Conservation (phyloP, 1,140 invertebrate species). For the Macrobrachium rosenbergii region DNA sequence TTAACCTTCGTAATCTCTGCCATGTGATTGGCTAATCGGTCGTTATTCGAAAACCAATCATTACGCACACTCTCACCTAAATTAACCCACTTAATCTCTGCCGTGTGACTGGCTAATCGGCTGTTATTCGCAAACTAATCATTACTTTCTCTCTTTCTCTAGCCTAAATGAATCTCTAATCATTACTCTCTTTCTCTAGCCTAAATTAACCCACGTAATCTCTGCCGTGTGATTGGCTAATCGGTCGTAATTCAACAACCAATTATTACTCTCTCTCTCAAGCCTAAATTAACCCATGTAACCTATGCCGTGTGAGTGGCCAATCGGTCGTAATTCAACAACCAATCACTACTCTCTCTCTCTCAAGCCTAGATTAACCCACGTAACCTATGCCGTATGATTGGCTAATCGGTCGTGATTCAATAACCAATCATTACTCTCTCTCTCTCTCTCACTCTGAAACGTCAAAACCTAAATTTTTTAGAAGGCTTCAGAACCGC, state of each 20-base stretch:
- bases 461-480: too few species aligned
- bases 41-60: too few species aligned
- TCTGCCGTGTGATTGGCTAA: background rate
- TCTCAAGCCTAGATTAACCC: background rate
- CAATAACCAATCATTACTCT: too few species aligned
- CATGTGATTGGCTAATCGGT: too few species aligned
- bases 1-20: too few species aligned
- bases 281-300: background rate
- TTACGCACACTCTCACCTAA: too few species aligned
- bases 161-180: too few species aligned
- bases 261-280: background rate
- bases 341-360: background rate
- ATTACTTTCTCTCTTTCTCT: background rate
- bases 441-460: too few species aligned
- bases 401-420: background rate
- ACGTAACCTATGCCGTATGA: background rate
- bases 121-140: background rate
- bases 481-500: too few species aligned
- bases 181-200: slow-evolving; percentile 14
- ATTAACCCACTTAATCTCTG: too few species aligned
- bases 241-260: background rate
- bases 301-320: background rate
- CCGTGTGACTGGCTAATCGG: too few species aligned
- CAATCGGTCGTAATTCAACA: background rate
- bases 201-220: background rate